These are phyloP conservation scores for Invenusta paracnida DNA, from an alignment of 2,888 invertebrate genomes.

Conservation along the genomic window DNA sequence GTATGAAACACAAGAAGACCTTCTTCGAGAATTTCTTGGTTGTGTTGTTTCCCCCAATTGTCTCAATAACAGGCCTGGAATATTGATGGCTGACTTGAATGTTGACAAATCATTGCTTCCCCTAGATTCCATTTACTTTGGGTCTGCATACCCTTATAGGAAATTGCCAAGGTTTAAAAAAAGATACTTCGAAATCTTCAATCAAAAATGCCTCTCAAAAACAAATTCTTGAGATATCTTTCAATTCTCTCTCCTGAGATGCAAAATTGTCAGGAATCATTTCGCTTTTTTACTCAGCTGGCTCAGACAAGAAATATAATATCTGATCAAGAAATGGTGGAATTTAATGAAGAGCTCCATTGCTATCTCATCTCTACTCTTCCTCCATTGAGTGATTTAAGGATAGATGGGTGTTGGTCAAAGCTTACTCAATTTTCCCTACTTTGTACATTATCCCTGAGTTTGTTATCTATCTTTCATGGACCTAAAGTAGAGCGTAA, in stretches of 20 bases:
- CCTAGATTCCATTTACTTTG: too few relatives aligned
- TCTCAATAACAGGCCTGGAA: too few relatives aligned
- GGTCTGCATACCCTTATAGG: too few relatives aligned
- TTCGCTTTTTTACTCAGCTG: too few relatives aligned
- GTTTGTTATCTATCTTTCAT: background rate
- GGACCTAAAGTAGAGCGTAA: background rate
- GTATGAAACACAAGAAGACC: too few relatives aligned
- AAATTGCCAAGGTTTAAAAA: background rate
- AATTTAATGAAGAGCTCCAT: background rate
- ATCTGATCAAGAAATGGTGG: background rate
- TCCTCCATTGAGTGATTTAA: background rate
- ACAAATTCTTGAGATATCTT: conserved; percentile 18
- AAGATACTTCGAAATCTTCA: background rate
- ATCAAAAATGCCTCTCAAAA: conserved; percentile 3
- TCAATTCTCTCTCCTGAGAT: conserved; percentile 26
- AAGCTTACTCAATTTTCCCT: background rate
- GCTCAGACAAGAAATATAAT: too few relatives aligned
- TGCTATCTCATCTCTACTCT: background rate
- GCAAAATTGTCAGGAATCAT: conserved; percentile 7
- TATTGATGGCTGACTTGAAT: too few relatives aligned
- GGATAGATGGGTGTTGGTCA: background rate
- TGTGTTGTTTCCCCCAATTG: too few relatives aligned
- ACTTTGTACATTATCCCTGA: background rate
- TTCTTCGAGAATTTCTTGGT: too few relatives aligned
- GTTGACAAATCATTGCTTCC: too few relatives aligned